Evolutionary conservation across 2,888 invertebrate species (phyloP), one percentile per base, ranked within the genome.

Genomic region (Malthinus flaveolus): DNA sequence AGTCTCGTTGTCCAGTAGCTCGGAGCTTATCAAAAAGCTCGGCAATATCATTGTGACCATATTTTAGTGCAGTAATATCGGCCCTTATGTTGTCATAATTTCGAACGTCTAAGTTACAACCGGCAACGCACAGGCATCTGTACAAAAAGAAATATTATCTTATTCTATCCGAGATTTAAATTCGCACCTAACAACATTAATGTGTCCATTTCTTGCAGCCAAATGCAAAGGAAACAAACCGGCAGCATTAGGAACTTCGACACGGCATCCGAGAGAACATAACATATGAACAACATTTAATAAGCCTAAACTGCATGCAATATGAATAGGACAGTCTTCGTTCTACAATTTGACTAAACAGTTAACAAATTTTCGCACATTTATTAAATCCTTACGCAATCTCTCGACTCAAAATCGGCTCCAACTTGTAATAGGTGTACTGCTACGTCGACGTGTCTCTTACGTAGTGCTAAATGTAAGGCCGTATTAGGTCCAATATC

Each of bases 51-150:
- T 84, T 83, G 73, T 87, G 85, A 12, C 89, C 89, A 70, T 89
- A 85, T 69, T 89, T 88, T 50, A 90, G 78, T n/a, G 90, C 90
- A 66, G 89, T 87, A 36, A 90, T 87, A 71, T 90, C 90, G 3
- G 90, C 88, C 44, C 87, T 83, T 50, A 90, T 86, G 49, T 89
- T 89, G 73, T 88, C 87, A 68, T 82, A 82, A 74, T 87, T 87
- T 48, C 84, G 82, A 59, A 83, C 82, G 66, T 88, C 87, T 44
- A 87, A 84, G 67, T 86, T 84, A 68, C 89, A 88, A 37, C 89
- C 88, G 56, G 89, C 85, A 63, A 88, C 81, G 68, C 90, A 86
- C 46, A 91, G 79, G 71, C 86, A 85, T 66, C 85, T 84, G 67
- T 70, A 72, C 12, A 9, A 46, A 46, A 46, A 32, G 9, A 10